A percentile compares a stretch with the other conserved stretches of the same genome.
Evolutionary conservation across 2,888 invertebrate genomes (phyloP).

Genomic region (Masnerella sp.): DNA sequence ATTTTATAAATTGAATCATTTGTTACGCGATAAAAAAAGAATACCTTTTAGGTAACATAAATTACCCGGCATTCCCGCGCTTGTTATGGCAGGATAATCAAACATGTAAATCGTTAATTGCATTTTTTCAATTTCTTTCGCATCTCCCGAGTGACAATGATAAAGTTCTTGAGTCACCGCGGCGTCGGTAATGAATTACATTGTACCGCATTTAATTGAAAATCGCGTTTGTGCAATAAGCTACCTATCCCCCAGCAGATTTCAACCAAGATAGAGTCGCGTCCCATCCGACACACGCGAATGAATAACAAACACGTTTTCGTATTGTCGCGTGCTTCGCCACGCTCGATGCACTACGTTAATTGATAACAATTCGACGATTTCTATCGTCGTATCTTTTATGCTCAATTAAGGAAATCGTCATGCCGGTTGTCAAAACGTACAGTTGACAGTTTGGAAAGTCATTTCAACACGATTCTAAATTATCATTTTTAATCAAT

Average conservation of each 20-base stretch:
- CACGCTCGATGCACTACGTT: slow-evolving; percentile 20
- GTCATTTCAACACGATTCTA: too few relatives aligned
- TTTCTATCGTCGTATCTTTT: slow-evolving; percentile 1
- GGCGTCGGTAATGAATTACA: slow-evolving; percentile 43
- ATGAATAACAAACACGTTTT: slow-evolving; percentile 47
- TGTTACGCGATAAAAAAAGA: slow-evolving; percentile 4
- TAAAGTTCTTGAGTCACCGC: slow-evolving; percentile 39
- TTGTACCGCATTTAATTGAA: slow-evolving; percentile 44
- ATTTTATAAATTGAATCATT: slow-evolving; percentile 28
- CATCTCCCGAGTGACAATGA: slow-evolving; percentile 40
- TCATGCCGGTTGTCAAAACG: neutral
- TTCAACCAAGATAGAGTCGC: slow-evolving; percentile 23
- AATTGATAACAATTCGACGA: slow-evolving; percentile 38
- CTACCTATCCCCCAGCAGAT: slow-evolving; percentile 9
- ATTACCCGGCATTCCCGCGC: slow-evolving; percentile 17
- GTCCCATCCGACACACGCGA: slow-evolving; percentile 40
- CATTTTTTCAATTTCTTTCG: slow-evolving; percentile 45
- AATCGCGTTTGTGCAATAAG: slow-evolving; percentile 43
- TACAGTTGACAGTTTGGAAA: neutral
- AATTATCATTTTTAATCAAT: too few relatives aligned
- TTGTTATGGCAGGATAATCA: slow-evolving; percentile 30
- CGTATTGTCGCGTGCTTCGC: slow-evolving; percentile 51
- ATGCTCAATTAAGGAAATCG: neutral
- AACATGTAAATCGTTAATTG: slow-evolving; percentile 41
- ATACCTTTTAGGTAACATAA: slow-evolving; percentile 17